phyloP scores from a whole-genome alignment of 2,797 vertebrate species.

The Alcedo quadribrachys region DNA sequence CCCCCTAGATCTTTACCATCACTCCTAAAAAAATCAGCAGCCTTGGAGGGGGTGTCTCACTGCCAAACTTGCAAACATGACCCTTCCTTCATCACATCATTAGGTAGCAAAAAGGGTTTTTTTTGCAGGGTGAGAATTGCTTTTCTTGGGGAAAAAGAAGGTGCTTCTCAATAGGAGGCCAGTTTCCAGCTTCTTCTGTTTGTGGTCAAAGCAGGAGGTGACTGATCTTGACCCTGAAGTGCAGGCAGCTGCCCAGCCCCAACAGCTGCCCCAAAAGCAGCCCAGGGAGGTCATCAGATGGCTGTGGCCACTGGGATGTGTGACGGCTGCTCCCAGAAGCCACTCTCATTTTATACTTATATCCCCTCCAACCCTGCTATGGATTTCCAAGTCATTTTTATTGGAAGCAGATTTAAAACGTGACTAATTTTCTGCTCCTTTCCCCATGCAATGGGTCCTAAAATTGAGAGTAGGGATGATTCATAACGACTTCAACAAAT shows the following conservation, averaged over 20 bases:
- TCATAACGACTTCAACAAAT: neutral
- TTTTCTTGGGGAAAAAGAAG: neutral
- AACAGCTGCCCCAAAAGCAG: neutral
- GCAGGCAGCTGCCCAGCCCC: neutral
- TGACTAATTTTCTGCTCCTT: conserved; percentile 24
- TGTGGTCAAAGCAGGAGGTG: neutral
- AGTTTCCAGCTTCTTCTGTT: neutral
- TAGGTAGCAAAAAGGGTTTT: neutral
- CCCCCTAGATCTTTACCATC: neutral
- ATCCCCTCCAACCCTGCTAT: rapidly evolving
- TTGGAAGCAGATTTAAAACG: neutral
- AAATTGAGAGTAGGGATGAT: conserved; percentile 20
- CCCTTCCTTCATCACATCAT: rapidly evolving
- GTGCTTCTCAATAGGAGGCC: rapidly evolving
- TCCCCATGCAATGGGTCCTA: neutral
- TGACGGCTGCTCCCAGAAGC: rapidly evolving
- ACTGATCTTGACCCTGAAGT: neutral
- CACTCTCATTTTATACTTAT: neutral
- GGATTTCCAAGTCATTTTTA: neutral
- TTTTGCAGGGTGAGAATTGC: rapidly evolving
- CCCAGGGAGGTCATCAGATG: neutral
- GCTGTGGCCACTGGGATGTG: neutral
- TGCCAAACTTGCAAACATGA: neutral
- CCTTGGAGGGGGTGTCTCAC: too few relatives aligned
- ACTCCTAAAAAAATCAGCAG: neutral